A percentile compares a stretch with the other conserved stretches of the same genome.
These are phyloP conservation scores for Eunapius fragilis DNA, from an alignment of 37 sponge, comb jelly and placozoan genomes.

Conservation along the genomic window DNA sequence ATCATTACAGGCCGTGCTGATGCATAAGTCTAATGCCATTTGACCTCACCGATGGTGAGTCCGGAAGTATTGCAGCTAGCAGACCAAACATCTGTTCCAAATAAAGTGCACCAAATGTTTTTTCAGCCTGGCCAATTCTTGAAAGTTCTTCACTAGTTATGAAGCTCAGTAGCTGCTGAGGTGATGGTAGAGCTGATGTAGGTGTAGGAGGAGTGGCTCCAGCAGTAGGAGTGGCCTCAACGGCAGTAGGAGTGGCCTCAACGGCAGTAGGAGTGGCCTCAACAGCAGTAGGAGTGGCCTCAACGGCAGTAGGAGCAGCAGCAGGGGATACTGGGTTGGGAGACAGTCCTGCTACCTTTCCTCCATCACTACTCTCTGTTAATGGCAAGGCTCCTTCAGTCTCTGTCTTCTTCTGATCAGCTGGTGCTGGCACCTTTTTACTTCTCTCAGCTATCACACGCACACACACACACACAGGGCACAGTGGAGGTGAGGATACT, in stretches of 20 bases:
- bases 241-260: no score
- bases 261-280: no score
- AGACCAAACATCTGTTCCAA: conserved; percentile 44
- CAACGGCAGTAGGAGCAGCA: no score
- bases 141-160: conserved; percentile 2
- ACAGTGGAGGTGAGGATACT: not conserved
- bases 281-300: no score
- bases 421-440: not conserved
- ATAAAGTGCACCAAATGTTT: conserved; percentile 22
- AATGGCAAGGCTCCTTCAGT: not conserved
- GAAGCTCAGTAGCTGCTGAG: not conserved
- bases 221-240: conserved; percentile 11
- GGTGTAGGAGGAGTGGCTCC: not conserved
- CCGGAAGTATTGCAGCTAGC: conserved; percentile 53
- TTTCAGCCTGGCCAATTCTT: conserved; percentile 46
- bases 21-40: not conserved
- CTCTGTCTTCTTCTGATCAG: not conserved
- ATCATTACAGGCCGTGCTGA: not conserved
- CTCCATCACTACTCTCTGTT: not conserved
- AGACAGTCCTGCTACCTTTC: not conserved
- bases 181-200: not conserved
- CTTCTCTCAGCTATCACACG: not conserved
- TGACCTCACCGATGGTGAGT: conserved; percentile 43
- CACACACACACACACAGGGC: no score
- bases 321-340: not conserved